Percentiles rank a stretch among this genome's conserved stretches.
phyloP scores from a whole-genome alignment of 2,113 vertebrate genomes.

The Microcebus jonahi region DNA sequence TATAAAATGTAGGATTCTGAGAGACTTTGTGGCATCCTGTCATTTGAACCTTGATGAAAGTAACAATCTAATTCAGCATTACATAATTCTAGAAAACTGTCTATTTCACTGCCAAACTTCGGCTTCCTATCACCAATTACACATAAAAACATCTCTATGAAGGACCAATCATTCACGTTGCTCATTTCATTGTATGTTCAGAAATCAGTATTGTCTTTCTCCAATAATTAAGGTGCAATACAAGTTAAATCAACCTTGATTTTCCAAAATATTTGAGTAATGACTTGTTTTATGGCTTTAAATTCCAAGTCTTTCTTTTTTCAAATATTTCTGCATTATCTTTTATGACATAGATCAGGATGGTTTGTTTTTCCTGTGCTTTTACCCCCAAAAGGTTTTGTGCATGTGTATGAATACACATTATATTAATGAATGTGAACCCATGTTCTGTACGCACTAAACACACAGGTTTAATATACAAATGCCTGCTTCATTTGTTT shows the following conservation, averaged over 20 bases:
- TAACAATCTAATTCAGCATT: not conserved
- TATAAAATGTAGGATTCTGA: conserved; percentile 70
- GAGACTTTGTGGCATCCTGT: conserved; percentile 66
- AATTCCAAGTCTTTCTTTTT: conserved; percentile 55
- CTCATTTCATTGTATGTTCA: not conserved
- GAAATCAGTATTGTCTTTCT: conserved; percentile 60
- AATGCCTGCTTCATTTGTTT: conserved; percentile 46
- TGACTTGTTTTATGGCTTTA: conserved; percentile 57
- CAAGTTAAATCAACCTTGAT: conserved; percentile 54
- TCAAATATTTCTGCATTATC: conserved; percentile 40
- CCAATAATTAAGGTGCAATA: conserved; percentile 65
- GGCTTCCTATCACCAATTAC: accelerated
- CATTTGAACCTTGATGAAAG: conserved; percentile 54
- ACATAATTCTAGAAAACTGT: not conserved
- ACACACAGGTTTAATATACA: conserved; percentile 23
- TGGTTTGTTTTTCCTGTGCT: conserved; percentile 41
- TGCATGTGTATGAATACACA: conserved; percentile 63
- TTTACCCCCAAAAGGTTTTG: conserved; percentile 28
- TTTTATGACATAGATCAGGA: conserved; percentile 38
- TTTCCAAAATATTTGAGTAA: conserved; percentile 48
- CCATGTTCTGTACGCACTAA: conserved; percentile 35
- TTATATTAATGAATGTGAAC: conserved; percentile 60
- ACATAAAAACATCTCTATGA: not conserved
- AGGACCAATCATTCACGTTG: not conserved
- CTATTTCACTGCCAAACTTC: not conserved